Evolutionary conservation across 2,797 vertebrate species (phyloP), one percentile per base, ranked within the genome.

Genomic region (Corythornis leucogaster): DNA sequence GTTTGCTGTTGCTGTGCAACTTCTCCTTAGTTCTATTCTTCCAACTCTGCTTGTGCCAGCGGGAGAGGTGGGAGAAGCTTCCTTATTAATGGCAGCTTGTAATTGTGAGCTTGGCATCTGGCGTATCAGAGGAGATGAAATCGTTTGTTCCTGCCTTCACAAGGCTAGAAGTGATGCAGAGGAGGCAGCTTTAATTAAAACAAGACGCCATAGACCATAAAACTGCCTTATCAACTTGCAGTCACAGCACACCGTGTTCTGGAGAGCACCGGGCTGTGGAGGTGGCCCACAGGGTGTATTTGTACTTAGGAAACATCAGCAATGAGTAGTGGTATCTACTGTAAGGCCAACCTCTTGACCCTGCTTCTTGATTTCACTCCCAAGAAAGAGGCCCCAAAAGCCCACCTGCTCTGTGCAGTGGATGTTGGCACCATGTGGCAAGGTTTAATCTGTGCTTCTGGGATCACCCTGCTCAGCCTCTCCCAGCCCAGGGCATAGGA

Each of bases 101-200:
- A 84, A 82, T 33, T 82, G 45, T 43, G 69, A 90, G 54, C 69
- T 77, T 85, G 80, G 85, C 90, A 77, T 79, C 89, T 88, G 25
- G 64, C 77, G 71, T 75, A 61, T 88, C 50, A 76, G 84, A 71
- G 76, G 35, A 82, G 86, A 78, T 80, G 75, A 77, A 94, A 67
- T 89, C 3, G 50, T 61, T 87, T 77, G 75, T 61, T 91, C 57
- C 71, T 74, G 74, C 42, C 85, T 53, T 46, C 38, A 59, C 42
- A 28, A 84, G 70, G 62, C 74, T 84, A 30, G 75, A 51, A 86
- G 80, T 1, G 1, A 58, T 77, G 85, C 83, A 92, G 88, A 55
- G 83, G 83, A 93, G 87, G 82, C 50, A 92, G 78, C 71, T 86
- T 88, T 96, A 92, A 96, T 96, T 95, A 93, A 91, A 96, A 61